These are phyloP conservation scores for Oegoconia quadripuncta DNA, from an alignment of 2,888 invertebrate genomes.

Conservation along the genomic window DNA sequence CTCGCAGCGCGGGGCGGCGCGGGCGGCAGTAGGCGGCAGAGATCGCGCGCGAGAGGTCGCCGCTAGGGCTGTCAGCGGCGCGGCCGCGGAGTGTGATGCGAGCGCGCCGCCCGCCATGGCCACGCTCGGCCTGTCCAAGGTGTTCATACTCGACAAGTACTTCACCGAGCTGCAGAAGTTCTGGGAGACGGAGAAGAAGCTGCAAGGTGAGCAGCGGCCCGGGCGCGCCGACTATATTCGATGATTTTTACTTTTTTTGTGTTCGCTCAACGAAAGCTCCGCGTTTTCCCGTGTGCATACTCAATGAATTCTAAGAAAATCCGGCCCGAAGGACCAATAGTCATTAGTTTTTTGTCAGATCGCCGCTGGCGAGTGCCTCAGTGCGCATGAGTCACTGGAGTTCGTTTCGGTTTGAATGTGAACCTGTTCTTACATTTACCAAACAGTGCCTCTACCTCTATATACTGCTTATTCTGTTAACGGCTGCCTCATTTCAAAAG, in stretches of 20 bases:
- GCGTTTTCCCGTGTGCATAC: constrained; percentile 10
- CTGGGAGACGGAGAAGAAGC: constrained; percentile 97
- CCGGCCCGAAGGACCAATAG: constrained; percentile 3
- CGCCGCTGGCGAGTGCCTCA: neutral
- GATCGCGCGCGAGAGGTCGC: constrained; percentile 46
- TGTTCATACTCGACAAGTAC: constrained; percentile 98
- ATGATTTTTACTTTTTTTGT: constrained; percentile 7
- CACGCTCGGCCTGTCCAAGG: constrained; percentile 97
- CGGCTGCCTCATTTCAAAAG: too few species aligned
- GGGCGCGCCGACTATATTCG: constrained; percentile 11
- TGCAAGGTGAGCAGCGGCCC: constrained; percentile 91
- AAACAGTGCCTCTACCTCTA: too few species aligned
- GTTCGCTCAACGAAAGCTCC: constrained; percentile 12
- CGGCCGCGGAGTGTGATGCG: constrained; percentile 62
- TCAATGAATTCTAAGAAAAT: neutral
- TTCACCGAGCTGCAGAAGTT: constrained; percentile 97
- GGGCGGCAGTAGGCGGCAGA: constrained; percentile 17
- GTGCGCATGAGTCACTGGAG: neutral
- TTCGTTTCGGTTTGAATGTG: constrained; percentile 6
- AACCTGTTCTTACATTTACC: too few species aligned
- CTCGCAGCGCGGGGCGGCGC: constrained; percentile 17
- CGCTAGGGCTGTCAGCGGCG: constrained; percentile 35
- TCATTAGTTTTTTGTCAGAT: too few species aligned
- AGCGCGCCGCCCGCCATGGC: constrained; percentile 84
- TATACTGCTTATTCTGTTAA: too few species aligned